phyloP scores from a whole-genome alignment of 2,797 vertebrate genomes.

The Platalea minor region DNA sequence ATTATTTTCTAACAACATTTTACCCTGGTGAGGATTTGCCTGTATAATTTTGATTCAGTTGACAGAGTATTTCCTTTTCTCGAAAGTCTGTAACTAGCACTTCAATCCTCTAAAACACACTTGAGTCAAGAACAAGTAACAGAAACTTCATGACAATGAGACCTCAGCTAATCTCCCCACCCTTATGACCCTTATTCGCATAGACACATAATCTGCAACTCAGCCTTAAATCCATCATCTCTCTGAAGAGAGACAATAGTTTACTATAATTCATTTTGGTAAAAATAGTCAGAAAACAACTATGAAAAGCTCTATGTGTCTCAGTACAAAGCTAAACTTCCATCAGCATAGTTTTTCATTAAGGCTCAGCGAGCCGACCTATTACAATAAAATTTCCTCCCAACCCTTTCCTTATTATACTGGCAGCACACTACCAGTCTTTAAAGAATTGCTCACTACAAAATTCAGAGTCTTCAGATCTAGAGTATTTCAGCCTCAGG shows the following conservation, averaged over 20 bases:
- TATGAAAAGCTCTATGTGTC: not conserved
- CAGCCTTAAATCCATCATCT: not conserved
- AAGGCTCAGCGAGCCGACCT: not conserved
- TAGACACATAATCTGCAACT: not conserved
- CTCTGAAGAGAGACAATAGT: not conserved
- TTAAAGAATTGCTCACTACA: not conserved
- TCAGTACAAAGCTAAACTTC: not conserved
- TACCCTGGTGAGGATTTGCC: not conserved
- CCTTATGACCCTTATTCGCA: not conserved
- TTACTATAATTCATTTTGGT: not conserved
- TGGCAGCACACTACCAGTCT: not conserved
- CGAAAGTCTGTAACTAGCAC: not conserved
- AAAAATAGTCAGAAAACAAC: not conserved
- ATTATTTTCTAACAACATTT: not conserved
- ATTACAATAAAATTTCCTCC: not conserved
- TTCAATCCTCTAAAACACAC: constrained; percentile 40
- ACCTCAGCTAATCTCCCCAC: not conserved
- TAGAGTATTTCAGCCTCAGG: not conserved
- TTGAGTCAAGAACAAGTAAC: constrained; percentile 27
- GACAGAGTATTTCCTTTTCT: not conserved
- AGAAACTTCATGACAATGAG: constrained; percentile 11
- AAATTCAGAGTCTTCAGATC: not conserved
- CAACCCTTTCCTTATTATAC: not conserved
- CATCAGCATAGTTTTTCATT: not conserved
- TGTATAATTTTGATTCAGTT: not conserved